Base-by-base conservation (phyloP, 2,888 invertebrate species). In the Troglohyphantes excavatus region DNA sequence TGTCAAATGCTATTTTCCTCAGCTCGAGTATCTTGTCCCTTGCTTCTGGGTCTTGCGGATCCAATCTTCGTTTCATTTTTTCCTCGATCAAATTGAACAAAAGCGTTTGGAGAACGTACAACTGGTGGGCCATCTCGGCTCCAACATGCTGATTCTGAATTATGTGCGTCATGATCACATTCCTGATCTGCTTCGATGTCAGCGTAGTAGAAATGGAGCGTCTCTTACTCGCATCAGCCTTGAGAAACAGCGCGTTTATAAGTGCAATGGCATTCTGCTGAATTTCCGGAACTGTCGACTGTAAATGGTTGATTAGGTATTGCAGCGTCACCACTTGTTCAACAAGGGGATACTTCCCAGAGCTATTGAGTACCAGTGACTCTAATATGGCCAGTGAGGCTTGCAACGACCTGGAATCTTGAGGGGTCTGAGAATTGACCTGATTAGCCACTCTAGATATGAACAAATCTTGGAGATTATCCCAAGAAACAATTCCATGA, bases 221-320 rank as follows among this genome's bases (percentile, higher is more conserved):
- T 90, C 96, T 95, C 92, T 97, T 97, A 0, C 94, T 94, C 81
- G 95, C 94, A 93, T 98, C 97, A 5, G 98, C 97, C 94, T 97
- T 98, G 65, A 96, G 94, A 93, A 99, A 96, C 89, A 99, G 95
- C 5, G 98, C 98, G 95, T 99, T 99, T 86, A 99, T 97, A 26
- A 99, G 94, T 3, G 99, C 98, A 91, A 99, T 96, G 2, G 98
- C 96, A 94, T 98, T 98, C 93, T 98, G 98, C 93, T 98, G 98
- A 91, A 98, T 97, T 67, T 97, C 96, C 75, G 96, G 95, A 91
- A 95, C 93, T 83, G 92, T 92, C 90, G 93, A 94, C 70, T 94
- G 93, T 73, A 95, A 92, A 91, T 94, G 94, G 46, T 93, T 93
- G 68, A 98, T 96, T 79, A 99, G 94, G 93, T 97, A 97, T 27